phyloP scores from a whole-genome alignment of 1,140 invertebrate species.

The Homalodisca vitripennis region DNA sequence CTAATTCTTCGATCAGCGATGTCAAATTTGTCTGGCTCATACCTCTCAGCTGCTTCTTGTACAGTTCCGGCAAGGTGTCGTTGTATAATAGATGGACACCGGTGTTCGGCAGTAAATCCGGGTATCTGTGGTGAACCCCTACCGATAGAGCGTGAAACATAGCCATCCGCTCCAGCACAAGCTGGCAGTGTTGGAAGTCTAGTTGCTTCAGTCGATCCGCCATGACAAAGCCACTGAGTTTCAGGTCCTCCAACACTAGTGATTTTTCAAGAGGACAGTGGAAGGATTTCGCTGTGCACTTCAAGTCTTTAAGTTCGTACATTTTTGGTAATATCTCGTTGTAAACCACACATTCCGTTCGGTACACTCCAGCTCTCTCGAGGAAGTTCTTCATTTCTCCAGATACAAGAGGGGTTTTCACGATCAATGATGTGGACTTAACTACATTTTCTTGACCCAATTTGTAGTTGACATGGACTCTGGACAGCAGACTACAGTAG shows the following conservation, averaged over 20 bases:
- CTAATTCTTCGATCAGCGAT: neutral
- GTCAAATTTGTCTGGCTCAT: neutral
- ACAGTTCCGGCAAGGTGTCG: neutral
- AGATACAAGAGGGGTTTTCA: slow-evolving; percentile 49
- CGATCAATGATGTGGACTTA: slow-evolving; percentile 47
- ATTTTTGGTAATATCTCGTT: slow-evolving; percentile 47
- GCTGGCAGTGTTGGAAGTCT: slow-evolving; percentile 41
- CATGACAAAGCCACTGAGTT: slow-evolving; percentile 23
- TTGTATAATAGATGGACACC: neutral
- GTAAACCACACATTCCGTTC: slow-evolving; percentile 46
- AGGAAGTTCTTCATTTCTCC: slow-evolving; percentile 45
- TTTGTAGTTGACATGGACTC: slow-evolving; percentile 45
- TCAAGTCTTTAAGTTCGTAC: slow-evolving; percentile 48
- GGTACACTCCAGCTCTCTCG: slow-evolving; percentile 49
- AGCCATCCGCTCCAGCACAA: slow-evolving; percentile 53
- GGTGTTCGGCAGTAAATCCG: slow-evolving; percentile 38
- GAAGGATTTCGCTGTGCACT: neutral
- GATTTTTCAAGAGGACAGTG: slow-evolving; percentile 46
- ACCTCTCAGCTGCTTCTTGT: neutral
- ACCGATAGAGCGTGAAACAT: slow-evolving; percentile 58
- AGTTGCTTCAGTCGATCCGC: slow-evolving; percentile 17
- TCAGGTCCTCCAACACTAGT: slow-evolving; percentile 32
- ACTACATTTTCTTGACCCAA: slow-evolving; percentile 18
- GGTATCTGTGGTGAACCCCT: slow-evolving; percentile 53
- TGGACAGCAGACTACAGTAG: slow-evolving; percentile 57